Evolutionary conservation across 2,113 vertebrate species (phyloP), one percentile per base, ranked within the genome.

Genomic region (Bambusicola thoracicus): DNA sequence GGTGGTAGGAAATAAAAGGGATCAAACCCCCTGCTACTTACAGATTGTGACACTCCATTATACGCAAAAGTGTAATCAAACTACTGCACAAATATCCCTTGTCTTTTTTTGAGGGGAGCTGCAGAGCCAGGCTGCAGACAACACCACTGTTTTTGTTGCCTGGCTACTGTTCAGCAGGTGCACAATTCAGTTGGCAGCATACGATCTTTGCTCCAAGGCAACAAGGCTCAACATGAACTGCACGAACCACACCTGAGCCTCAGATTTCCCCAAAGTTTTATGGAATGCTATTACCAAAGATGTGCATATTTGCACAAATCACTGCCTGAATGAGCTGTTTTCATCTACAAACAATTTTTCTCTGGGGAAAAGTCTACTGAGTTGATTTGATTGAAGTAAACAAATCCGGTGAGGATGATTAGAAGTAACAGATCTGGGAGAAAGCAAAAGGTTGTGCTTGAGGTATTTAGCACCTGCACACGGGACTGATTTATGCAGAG

Each of bases 381-480:
- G 48, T 49, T 49, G 48, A 49, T 49, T 49, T 49, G 48, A 49
- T 49, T 24, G 48, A 49, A 49, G 65, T 49, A 90, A 95, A 92
- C 59, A 93, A 94, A 94, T 56, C 49, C 69, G 69, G 61, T 6
- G 2, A 85, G 79, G 86, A 46, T 69, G 91, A 81, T 81, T 36
- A 87, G 83, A 95, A 55, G 55, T 11, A 81, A 78, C 69, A 78
- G 48, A 87, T 81, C 79, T 78, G 70, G 76, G 82, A 74, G 79
- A 78, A 85, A 92, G 82, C 89, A 90, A 67, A 92, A 92, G 44
- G 59, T 24, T 69, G 68, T 48, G 81, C 55, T 61, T 69, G 86
- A 87, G 32, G 59, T 36, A 51, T 49, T 59, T 3, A 6, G 48
- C 25, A 41, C n/a, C 55, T 22, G 43, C n/a, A 63, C 15, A 34